Base-by-base conservation (phyloP, 2,888 invertebrate genomes). In the Hypselothyrea guttata region DNA sequence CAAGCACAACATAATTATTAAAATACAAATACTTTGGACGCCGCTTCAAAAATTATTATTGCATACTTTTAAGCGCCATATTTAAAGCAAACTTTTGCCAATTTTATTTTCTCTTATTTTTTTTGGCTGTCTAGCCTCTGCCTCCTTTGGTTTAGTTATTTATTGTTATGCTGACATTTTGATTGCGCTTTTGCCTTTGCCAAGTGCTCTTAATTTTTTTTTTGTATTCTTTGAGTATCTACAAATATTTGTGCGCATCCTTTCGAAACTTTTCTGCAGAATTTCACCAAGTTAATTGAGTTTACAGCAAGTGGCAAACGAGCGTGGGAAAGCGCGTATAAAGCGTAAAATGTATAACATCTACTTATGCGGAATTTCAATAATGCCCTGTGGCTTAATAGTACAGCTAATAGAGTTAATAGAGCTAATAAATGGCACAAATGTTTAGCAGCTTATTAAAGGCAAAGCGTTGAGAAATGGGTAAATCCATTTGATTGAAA, bases 121-220 rank as follows among this genome's bases (percentile, higher is more conserved):
- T 42, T 38, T 40, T 11, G 11, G 22, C 16, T 18, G 31, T 35
- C 16, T 7, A 30, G 1, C 4, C 13, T 28, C 35, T 18, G n/a
- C 2, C 11, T 31, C 28, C n/a, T 47, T 5, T 16, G 1, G 7
- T 28, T 11, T 22, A 44, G 30, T 66, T 71, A 77, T 82, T 77
- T 82, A 77, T 79, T 64, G 76, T 61, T 72, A 42, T 64, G 61
- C 66, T 70, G 81, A 63, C 77, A 67, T 79, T 83, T 77, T 77
- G 81, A 77, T 83, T 79, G 81, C 76, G 63, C 73, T 63, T 63
- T 65, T 58, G 22, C 22, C 12, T 31, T 28, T 13, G 8, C 5
- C 33, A 12, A 55, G 44, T 54, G 54, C 49, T 48, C 35, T 38
- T 58, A 41, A 52, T 35, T 41, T 58, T 62, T 34, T 22, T 22